Evolutionary conservation across 2,888 invertebrate genomes (phyloP).

Genomic region (Ectobius pallidus): DNA sequence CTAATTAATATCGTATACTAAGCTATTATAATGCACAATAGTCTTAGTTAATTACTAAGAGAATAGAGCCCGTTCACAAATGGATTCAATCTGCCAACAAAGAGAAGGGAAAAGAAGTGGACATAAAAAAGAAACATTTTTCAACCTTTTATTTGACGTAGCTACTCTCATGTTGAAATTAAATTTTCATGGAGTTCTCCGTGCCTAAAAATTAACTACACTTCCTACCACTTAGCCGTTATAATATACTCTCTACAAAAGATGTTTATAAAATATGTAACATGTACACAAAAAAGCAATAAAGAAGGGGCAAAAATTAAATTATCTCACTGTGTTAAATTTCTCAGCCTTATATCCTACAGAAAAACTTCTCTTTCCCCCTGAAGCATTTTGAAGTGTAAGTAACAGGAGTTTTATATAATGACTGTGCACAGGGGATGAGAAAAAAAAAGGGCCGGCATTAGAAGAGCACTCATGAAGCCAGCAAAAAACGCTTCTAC

Average conservation of each 20-base stretch:
- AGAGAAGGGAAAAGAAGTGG: too few species aligned
- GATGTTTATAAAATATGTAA: conserved; percentile 22
- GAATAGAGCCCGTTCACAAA: neutral
- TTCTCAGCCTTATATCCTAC: neutral
- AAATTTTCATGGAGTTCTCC: conserved; percentile 2
- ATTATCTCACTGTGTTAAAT: conserved; percentile 16
- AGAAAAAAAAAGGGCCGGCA: neutral
- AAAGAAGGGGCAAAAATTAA: conserved; percentile 6
- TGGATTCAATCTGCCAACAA: neutral
- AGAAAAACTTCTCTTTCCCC: conserved; percentile 6
- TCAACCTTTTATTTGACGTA: neutral
- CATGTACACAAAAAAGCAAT: neutral
- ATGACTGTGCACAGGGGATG: neutral
- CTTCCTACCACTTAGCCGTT: neutral
- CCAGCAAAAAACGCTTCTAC: too few species aligned
- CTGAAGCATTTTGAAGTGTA: conserved; percentile 3
- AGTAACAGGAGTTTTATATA: neutral
- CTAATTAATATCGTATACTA: neutral
- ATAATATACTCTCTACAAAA: conserved; percentile 1
- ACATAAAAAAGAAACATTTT: neutral
- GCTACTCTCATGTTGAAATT: conserved; percentile 7
- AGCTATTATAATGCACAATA: neutral
- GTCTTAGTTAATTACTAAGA: neutral
- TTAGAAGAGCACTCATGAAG: too few species aligned
- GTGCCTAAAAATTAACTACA: neutral